A percentile compares a stretch with the other conserved stretches of the same genome.
phyloP scores from a whole-genome alignment of 2,797 vertebrate species.

The Myotis findleyi region DNA sequence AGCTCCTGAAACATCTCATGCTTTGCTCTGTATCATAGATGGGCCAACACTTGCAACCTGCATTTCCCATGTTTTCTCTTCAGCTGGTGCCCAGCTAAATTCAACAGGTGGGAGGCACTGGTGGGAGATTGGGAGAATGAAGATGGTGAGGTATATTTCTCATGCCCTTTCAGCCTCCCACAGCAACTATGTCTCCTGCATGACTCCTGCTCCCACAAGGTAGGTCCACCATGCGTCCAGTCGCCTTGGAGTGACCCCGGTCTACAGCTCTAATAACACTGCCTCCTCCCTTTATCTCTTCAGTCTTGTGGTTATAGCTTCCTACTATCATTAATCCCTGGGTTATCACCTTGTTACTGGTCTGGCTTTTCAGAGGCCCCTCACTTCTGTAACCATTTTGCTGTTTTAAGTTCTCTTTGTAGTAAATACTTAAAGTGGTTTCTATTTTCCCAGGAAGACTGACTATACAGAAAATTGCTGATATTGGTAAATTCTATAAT shows the following conservation, averaged over 20 bases:
- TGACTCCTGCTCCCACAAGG: neutral
- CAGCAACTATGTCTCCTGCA: neutral
- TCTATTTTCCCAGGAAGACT: neutral
- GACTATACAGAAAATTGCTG: neutral
- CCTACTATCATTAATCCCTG: neutral
- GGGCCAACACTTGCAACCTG: neutral
- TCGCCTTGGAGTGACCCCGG: neutral
- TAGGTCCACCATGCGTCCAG: neutral
- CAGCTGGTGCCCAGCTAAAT: neutral
- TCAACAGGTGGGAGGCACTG: neutral
- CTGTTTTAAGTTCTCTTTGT: neutral
- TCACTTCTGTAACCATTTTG: conserved; percentile 6
- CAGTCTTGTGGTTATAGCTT: neutral
- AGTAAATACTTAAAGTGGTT: neutral
- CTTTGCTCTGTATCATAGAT: neutral
- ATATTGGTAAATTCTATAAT: neutral
- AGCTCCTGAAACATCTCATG: neutral
- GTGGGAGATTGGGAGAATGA: neutral
- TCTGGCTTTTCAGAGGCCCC: neutral
- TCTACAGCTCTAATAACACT: neutral
- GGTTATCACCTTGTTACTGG: neutral
- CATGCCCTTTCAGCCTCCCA: neutral
- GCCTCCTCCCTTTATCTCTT: neutral
- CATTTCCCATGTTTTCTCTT: neutral
- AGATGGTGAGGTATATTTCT: neutral